Conservation (phyloP, 1,140 invertebrate species). For the Oryzaephilus surinamensis region DNA sequence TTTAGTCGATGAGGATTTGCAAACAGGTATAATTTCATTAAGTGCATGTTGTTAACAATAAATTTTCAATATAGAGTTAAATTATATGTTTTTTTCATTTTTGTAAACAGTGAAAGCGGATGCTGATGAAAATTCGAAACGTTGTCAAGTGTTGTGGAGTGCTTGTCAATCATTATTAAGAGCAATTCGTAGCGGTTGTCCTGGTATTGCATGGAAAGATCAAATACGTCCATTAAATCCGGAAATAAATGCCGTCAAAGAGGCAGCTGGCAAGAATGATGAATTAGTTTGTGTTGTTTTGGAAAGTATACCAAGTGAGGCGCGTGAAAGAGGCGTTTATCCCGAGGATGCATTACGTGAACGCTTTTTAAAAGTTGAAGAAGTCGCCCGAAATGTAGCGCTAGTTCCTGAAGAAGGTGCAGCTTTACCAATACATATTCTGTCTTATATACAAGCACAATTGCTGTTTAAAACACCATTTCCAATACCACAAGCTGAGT, state of each 20-base stretch:
- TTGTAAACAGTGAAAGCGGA: conserved; percentile 58
- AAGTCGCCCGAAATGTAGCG: conserved; percentile 62
- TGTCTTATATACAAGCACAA: conserved; percentile 78
- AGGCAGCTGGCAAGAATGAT: conserved; percentile 58
- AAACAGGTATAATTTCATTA: too few relatives aligned
- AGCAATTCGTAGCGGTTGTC: conserved; percentile 53
- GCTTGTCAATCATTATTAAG: conserved; percentile 76
- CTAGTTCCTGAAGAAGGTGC: conserved; percentile 73
- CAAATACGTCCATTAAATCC: conserved; percentile 62
- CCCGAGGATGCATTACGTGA: conserved; percentile 76
- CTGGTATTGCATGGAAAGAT: conserved; percentile 41
- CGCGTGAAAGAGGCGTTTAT: conserved; percentile 67
- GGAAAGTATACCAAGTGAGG: conserved; percentile 63
- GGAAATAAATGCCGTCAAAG: conserved; percentile 58
- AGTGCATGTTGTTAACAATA: too few relatives aligned
- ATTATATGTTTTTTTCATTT: background rate
- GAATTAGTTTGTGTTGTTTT: conserved; percentile 63
- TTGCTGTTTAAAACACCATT: conserved; percentile 53
- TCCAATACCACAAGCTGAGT: conserved; percentile 55
- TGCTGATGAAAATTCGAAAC: conserved; percentile 64
- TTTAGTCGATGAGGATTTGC: background rate
- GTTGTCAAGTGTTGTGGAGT: conserved; percentile 83
- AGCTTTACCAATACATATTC: conserved; percentile 67
- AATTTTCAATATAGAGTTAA: background rate
- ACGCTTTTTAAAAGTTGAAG: conserved; percentile 70